Base-by-base conservation (phyloP, 2,797 vertebrate genomes). In the Acrocephalus scirpaceus region DNA sequence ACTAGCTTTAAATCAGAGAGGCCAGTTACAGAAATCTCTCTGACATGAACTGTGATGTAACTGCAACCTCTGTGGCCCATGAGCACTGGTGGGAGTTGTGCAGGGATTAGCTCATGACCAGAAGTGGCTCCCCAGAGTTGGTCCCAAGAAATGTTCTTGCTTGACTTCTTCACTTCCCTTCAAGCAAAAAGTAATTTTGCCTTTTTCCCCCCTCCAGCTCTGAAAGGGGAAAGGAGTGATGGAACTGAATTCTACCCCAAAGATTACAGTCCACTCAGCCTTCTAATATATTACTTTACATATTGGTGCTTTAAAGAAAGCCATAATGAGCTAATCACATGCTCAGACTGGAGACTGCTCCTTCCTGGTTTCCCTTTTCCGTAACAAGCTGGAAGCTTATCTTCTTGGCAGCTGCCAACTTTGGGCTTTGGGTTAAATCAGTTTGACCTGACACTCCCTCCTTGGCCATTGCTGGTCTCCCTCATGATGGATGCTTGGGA, bases 341-440 rank as follows among this genome's bases (percentile, higher is more conserved):
- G 14, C 57, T 76, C 61, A 62, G 51, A 38, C 13, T 72, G 44
- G 14, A 65, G 23, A 34, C 19, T 9, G 9, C 26, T 86, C 27
- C n/a, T 66, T 91, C 25, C 27, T 87, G 38, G 5, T 79, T 90
- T 95, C 25, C 12, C 8, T 74, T 51, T 87, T 65, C 47, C 22
- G 3, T 47, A 57, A 47, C 16, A 74, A 71, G 7, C 42, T 94
- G 38, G 30, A 85, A 77, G n/a, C 13, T 89, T 45, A 79, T 76
- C 56, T 62, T 72, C 85, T 89, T 79, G 71, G 67, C 36, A 67
- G 32, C 72, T 91, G 47, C 58, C 87, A 65, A 1, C 50, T 70
- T 71, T 76, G 38, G 18, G 44, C 54, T 89, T 86, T 86, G 36
- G 17, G 21, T 76, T 91, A 86, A 75, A 78, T 81, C 53, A 47